phyloP scores from a whole-genome alignment of 1,140 invertebrate species.

The Callitettix versicolor region DNA sequence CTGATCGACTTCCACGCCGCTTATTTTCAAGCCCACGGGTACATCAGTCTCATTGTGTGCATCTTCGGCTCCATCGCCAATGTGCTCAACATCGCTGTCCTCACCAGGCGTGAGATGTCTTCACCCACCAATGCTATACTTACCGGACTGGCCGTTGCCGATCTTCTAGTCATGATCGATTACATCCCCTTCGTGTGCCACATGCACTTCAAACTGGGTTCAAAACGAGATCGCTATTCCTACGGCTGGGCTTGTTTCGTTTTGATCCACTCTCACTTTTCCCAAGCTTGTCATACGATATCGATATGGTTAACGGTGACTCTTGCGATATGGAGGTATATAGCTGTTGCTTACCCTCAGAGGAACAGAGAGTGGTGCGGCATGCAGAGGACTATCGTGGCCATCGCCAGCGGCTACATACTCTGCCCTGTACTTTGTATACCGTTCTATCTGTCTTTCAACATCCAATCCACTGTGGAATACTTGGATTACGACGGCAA shows the following conservation, averaged over 20 bases:
- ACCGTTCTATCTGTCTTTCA: constrained; percentile 65
- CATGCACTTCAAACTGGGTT: constrained; percentile 49
- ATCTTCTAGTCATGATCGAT: constrained; percentile 85
- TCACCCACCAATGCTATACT: constrained; percentile 85
- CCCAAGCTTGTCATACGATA: constrained; percentile 79
- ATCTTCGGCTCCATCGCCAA: constrained; percentile 87
- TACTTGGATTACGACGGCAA: constrained; percentile 37
- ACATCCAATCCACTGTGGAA: constrained; percentile 38
- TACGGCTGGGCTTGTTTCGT: constrained; percentile 74
- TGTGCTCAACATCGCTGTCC: constrained; percentile 85
- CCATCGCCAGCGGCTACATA: constrained; percentile 69
- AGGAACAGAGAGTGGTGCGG: constrained; percentile 67
- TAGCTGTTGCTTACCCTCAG: constrained; percentile 74
- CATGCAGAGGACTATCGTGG: constrained; percentile 53
- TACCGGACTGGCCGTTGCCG: constrained; percentile 82
- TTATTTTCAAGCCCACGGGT: constrained; percentile 53
- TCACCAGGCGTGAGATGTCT: constrained; percentile 79
- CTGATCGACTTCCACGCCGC: constrained; percentile 34
- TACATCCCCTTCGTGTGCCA: constrained; percentile 85
- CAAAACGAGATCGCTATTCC: constrained; percentile 32
- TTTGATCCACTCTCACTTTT: constrained; percentile 73
- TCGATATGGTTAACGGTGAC: constrained; percentile 87
- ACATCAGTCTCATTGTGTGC: constrained; percentile 68
- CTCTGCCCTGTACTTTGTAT: constrained; percentile 75
- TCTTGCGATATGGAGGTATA: constrained; percentile 84